Conservation (phyloP, 1,140 invertebrate genomes). For the Bradynema listronoti region DNA sequence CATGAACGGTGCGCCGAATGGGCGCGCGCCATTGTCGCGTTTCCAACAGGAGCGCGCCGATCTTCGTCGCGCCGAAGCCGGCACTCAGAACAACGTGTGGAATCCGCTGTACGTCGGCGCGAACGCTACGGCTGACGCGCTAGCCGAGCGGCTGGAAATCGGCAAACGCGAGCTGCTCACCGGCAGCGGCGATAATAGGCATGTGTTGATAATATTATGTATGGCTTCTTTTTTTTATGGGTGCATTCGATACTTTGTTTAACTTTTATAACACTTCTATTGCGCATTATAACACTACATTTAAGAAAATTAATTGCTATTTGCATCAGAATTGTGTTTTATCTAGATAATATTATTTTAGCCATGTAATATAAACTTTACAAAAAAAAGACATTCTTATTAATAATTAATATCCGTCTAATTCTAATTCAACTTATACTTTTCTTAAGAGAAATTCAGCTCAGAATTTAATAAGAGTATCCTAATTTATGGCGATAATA, state of each 20-base stretch:
- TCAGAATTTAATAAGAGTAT: no score
- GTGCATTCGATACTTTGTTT: no score
- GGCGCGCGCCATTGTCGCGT: conserved; percentile 20
- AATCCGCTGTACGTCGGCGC: conserved; percentile 87
- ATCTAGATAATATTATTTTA: no score
- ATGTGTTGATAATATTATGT: conserved; percentile 2
- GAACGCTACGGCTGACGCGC: conserved; percentile 83
- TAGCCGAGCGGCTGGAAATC: conserved; percentile 76
- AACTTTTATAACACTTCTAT: no score
- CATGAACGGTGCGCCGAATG: background rate
- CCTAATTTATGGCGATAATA: conserved; percentile 37
- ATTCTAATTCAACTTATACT: no score
- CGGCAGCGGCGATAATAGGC: conserved; percentile 49
- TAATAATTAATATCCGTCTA: no score
- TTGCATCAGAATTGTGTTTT: no score
- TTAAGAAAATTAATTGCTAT: no score
- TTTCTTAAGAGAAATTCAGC: no score
- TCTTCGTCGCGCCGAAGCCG: conserved; percentile 68
- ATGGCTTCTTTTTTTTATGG: background rate
- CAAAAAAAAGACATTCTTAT: no score
- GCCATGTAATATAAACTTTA: no score
- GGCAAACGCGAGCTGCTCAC: conserved; percentile 73
- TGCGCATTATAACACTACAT: no score
- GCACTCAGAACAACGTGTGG: conserved; percentile 74
- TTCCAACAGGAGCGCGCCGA: conserved; percentile 80